Conservation (phyloP, 2,113 vertebrate species). For the Ciconia maguari region DNA sequence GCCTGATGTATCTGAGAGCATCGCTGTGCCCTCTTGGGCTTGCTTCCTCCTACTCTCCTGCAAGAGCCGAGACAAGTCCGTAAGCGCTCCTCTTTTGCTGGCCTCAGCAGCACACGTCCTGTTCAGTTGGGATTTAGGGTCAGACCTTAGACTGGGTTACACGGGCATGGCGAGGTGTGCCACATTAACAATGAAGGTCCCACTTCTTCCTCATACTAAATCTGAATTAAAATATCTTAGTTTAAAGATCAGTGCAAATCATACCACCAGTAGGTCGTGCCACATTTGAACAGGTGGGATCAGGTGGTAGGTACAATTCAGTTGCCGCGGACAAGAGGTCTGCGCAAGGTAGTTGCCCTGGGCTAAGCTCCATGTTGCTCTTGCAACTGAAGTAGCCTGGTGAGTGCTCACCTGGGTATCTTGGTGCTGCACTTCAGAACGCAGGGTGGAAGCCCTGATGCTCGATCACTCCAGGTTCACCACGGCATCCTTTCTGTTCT, state of each 20-base stretch:
- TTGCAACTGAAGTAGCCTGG: background rate
- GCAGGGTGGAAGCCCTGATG: background rate
- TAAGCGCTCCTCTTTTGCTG: background rate
- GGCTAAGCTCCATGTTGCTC: background rate
- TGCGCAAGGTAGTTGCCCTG: background rate
- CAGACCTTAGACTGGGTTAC: background rate
- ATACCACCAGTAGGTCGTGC: background rate
- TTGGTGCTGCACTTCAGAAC: background rate
- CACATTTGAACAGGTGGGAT: background rate
- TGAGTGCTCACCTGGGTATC: background rate
- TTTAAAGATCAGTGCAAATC: background rate
- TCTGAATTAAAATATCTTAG: background rate
- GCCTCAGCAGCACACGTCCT: background rate
- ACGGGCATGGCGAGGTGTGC: background rate
- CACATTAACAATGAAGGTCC: background rate
- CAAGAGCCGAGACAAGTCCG: background rate
- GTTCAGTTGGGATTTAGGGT: background rate
- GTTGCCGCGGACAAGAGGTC: background rate
- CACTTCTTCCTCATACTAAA: background rate
- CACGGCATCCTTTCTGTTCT: background rate
- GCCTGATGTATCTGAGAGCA: background rate
- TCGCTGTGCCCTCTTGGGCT: background rate
- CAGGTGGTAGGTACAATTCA: no score
- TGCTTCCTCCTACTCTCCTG: background rate
- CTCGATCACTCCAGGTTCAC: background rate